These are phyloP conservation scores for Silvanus unidentatus DNA, from an alignment of 2,888 invertebrate genomes.

Conservation along the genomic window DNA sequence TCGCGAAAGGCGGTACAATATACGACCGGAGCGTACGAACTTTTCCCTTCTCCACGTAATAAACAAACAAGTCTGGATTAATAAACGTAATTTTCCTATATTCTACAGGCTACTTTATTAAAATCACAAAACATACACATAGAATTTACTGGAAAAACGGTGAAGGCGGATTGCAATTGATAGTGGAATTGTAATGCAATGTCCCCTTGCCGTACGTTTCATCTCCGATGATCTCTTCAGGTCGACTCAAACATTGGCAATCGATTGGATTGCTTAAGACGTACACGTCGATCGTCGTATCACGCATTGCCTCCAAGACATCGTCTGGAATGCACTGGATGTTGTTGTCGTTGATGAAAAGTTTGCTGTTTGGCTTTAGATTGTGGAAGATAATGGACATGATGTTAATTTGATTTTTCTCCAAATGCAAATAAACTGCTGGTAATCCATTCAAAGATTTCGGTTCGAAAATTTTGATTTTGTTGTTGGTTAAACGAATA, in stretches of 20 bases:
- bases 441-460: slow-evolving; percentile 17
- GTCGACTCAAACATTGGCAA: slow-evolving; percentile 27
- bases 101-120: too few species aligned
- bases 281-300: slow-evolving; percentile 18
- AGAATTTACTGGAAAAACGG: too few species aligned
- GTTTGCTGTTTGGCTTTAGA: slow-evolving; percentile 20
- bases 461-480: slow-evolving; percentile 18
- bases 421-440: slow-evolving; percentile 25
- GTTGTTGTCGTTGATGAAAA: slow-evolving; percentile 25
- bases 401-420: slow-evolving; percentile 23
- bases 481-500: slow-evolving; percentile 23
- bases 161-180: not conserved
- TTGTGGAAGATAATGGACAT: slow-evolving; percentile 17
- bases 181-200: slow-evolving; percentile 2
- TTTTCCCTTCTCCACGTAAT: too few species aligned
- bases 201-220: not conserved
- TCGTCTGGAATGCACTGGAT: slow-evolving; percentile 27
- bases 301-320: slow-evolving; percentile 21
- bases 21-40: too few species aligned
- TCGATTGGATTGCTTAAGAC: slow-evolving; percentile 25
- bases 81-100: too few species aligned
- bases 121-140: too few species aligned
- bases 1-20: too few species aligned
- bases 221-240: slow-evolving; percentile 12
- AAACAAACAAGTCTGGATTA: too few species aligned